A percentile compares a stretch with the other conserved stretches of the same genome.
phyloP scores from a whole-genome alignment of 2,113 vertebrate species.

The Pteronura brasiliensis region DNA sequence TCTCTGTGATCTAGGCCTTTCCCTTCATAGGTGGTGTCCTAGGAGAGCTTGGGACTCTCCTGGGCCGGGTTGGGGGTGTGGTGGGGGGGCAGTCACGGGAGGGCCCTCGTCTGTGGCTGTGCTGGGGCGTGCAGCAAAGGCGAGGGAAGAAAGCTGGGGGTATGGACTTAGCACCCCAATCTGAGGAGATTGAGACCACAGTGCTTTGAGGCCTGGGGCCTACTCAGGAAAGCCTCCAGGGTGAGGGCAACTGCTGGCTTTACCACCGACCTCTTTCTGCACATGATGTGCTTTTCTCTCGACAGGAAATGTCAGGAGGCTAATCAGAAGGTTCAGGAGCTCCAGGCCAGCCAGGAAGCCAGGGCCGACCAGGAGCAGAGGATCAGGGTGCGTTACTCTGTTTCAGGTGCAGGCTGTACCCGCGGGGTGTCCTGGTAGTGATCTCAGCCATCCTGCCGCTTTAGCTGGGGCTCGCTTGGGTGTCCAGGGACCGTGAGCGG shows the following conservation, averaged over 20 bases:
- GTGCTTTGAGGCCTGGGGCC: neutral
- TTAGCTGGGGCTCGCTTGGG: rapidly evolving
- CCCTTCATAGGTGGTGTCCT: neutral
- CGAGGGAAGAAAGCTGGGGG: neutral
- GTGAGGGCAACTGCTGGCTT: neutral
- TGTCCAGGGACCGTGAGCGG: rapidly evolving
- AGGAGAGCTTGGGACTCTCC: neutral
- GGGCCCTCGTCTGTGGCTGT: rapidly evolving
- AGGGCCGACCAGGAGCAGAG: slow-evolving; percentile 90
- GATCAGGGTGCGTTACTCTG: slow-evolving; percentile 87
- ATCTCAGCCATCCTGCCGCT: neutral
- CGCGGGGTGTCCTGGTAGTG: rapidly evolving
- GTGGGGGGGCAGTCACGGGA: too few relatives aligned
- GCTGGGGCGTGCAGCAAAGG: neutral
- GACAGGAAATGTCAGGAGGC: slow-evolving; percentile 92
- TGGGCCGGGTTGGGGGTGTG: neutral
- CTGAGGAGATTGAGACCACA: neutral
- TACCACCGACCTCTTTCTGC: neutral
- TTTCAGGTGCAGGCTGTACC: rapidly evolving
- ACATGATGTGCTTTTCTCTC: neutral
- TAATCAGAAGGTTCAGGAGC: slow-evolving; percentile 85
- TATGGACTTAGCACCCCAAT: neutral
- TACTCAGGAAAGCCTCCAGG: neutral
- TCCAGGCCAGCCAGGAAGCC: slow-evolving; percentile 88
- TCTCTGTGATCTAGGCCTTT: neutral